A percentile compares a stretch with the other conserved stretches of the same genome.
phyloP scores from a whole-genome alignment of 2,797 vertebrate species.

The Knipowitschia caucasica region DNA sequence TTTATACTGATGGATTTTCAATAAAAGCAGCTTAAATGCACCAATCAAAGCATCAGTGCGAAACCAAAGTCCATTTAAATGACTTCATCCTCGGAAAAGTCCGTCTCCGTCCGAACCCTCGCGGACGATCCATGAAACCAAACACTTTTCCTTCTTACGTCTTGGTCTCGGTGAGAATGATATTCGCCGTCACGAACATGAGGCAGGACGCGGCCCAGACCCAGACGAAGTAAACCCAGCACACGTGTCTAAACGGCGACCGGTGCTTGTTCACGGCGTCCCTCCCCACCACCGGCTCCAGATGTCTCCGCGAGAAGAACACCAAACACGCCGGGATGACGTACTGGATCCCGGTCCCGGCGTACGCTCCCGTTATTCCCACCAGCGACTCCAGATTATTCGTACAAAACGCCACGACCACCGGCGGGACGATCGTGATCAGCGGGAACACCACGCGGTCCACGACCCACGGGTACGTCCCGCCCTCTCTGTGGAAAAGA shows the following conservation, averaged over 20 bases:
- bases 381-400: conserved; percentile 93
- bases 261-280: conserved; percentile 83
- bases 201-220: conserved; percentile 90
- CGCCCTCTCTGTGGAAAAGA: conserved; percentile 93
- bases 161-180: conserved; percentile 86
- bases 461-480: conserved; percentile 94
- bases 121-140: background rate
- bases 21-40: too few species aligned
- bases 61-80: too few species aligned
- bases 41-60: too few species aligned
- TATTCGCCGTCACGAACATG: conserved; percentile 94
- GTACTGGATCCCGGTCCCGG: conserved; percentile 95
- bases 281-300: conserved; percentile 78
- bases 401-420: conserved; percentile 93
- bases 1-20: too few species aligned
- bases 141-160: conserved; percentile 56
- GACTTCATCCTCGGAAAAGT: too few species aligned
- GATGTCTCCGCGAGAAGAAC: conserved; percentile 79
- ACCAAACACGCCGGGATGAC: conserved; percentile 88
- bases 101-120: too few species aligned
- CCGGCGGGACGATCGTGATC: conserved; percentile 87
- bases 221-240: conserved; percentile 92
- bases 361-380: conserved; percentile 93
- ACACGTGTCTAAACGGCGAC: conserved; percentile 88
- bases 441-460: conserved; percentile 90